Evolutionary conservation across 2,113 vertebrate genomes (phyloP), one percentile per base, ranked within the genome.

Genomic region (Pseudonaja textilis): DNA sequence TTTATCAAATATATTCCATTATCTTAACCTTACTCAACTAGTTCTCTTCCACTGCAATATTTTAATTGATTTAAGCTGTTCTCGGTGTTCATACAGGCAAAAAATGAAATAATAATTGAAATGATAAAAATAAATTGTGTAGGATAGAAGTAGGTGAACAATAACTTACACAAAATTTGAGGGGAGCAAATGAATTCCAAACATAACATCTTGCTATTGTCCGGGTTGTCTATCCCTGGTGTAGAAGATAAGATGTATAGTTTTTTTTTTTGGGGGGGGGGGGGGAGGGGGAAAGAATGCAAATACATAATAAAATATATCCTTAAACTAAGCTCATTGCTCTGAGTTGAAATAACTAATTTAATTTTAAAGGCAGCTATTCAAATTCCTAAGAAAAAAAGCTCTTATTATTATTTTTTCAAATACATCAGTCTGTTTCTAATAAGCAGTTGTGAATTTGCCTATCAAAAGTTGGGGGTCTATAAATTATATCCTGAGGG

Each of bases 401-500:
- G 47, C 34, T 47, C 52, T 81, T 50, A 22, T 39, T 9, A 22
- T 89, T 42, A 45, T 9, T 20, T 25, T 5, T 61, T 26, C 14
- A 81, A 56, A 29, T 45, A 12, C 2, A 9, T 39, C 90, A 90
- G 47, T 23, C 89, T 93, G 61, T 91, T 96, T 96, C 2, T 96
- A 95, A 94, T 16, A 93, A 85, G 94, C 34, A 42, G 89, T 74
- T 93, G 4, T 54, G 25, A 61, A 91, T 64, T 91, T 91, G 18
- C 55, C 85, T 85, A 39, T 94, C 56, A 95, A 96, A 93, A 94
- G 88, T 95, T 92, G 92, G 52, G 12, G 93, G 90, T 26, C 57
- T 61, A 93, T 92, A 95, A 97, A 95, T 93, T 94, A 88, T 45
- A 85, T 20, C 29, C 94, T 95, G 92, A 96, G 94, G 90, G 95